Evolutionary conservation across 2,888 invertebrate species (phyloP).

Genomic region (Epirrita christyi): DNA sequence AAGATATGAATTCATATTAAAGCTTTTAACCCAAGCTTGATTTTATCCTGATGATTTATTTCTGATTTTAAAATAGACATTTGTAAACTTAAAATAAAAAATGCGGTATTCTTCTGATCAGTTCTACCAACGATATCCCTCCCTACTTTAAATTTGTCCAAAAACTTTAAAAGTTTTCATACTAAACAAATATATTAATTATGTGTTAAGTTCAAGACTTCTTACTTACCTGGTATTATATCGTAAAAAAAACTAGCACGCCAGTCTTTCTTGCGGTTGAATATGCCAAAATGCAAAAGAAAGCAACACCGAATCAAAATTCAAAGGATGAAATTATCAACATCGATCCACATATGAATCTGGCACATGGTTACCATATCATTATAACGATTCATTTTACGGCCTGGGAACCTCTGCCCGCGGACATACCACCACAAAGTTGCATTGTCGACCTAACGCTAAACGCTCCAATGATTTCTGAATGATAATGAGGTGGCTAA

Average conservation of each 20-base stretch:
- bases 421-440: slow-evolving; percentile 49
- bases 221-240: no score
- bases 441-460: slow-evolving; percentile 49
- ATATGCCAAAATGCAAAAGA: slow-evolving; percentile 12
- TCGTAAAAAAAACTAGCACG: no score
- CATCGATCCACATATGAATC: slow-evolving; percentile 58
- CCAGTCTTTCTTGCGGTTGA: no score
- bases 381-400: slow-evolving; percentile 61
- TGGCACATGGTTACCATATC: slow-evolving; percentile 64
- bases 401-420: slow-evolving; percentile 61
- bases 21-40: slow-evolving; percentile 69
- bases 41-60: slow-evolving; percentile 51
- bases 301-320: slow-evolving; percentile 53
- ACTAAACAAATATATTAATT: no score
- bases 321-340: slow-evolving; percentile 66
- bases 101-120: slow-evolving; percentile 1
- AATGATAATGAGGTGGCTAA: slow-evolving; percentile 52
- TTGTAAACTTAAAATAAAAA: slow-evolving; percentile 8
- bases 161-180: no score
- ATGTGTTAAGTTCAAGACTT: no score
- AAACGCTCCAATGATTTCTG: slow-evolving; percentile 53
- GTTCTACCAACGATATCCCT: background rate
- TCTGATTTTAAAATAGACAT: slow-evolving; percentile 39
- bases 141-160: no score
- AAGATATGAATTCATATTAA: slow-evolving; percentile 74